Conservation (phyloP, 2,797 vertebrate genomes). For the Tympanoctomys barrerae region DNA sequence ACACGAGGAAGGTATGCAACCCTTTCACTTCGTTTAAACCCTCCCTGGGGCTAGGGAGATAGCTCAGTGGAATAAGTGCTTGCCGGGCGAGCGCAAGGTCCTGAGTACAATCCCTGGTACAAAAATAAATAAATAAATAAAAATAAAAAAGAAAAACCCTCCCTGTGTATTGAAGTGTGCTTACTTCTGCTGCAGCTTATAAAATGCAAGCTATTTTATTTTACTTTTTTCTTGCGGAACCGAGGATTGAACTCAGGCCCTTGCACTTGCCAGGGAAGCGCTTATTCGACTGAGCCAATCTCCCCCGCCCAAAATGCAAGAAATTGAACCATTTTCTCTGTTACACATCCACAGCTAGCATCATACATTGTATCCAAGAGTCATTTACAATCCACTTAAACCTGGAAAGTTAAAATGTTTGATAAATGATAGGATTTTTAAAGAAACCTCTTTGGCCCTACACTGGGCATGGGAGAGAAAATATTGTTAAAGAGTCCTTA, state of each 20-base stretch:
- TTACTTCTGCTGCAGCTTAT: not conserved
- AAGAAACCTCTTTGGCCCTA: not conserved
- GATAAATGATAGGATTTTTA: slow-evolving; percentile 18
- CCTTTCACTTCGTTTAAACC: slow-evolving; percentile 44
- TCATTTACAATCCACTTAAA: slow-evolving; percentile 40
- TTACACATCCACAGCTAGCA: not conserved
- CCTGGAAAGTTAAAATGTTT: slow-evolving; percentile 55
- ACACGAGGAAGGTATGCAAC: not conserved
- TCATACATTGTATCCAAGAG: not conserved
- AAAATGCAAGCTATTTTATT: not conserved
- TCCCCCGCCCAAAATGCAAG: not conserved
- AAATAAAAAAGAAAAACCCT: no score
- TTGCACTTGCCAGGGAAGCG: no score
- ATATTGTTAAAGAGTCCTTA: not conserved
- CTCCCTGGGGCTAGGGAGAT: not conserved
- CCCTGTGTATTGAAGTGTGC: not conserved
- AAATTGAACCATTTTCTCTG: slow-evolving; percentile 10
- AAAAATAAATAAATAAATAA: no score
- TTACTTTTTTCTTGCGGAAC: no score
- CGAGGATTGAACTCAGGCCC: no score
- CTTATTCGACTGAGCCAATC: no score
- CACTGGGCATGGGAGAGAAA: not conserved
- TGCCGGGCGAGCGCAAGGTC: no score
- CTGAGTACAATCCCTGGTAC: no score
- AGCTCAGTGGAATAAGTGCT: no score